Base-by-base conservation (phyloP, 2,113 vertebrate species). In the Hassar affinis region DNA sequence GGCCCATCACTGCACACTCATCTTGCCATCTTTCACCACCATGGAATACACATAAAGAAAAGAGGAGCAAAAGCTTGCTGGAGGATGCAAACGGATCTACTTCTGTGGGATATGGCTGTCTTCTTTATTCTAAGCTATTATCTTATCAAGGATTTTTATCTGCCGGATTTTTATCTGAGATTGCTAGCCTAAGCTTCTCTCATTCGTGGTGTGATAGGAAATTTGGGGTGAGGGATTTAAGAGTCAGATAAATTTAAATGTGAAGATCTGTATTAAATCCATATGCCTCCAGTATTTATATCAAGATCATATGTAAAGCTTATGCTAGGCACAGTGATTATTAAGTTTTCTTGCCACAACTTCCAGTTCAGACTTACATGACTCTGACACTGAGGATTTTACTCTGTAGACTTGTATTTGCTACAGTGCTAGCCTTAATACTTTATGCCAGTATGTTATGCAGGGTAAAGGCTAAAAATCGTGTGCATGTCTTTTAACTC, bases 41-140 rank as follows among this genome's bases (percentile, higher is more conserved):
- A 68, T 82, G 89, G 89, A 89, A 87, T 90, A 89, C 69, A 81
- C 59, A 80, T 57, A 45, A 82, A 6, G 30, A 57, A 59, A 81
- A 86, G 79, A 71, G 77, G 45, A 76, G 66, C 76, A 81, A 49
- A 66, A 52, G 82, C 64, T 77, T 45, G 57, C 56, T 64, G 62
- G n/a, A 57, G 85, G 81, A 85, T 85, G 27, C 86, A 68, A 82
- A 84, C 20, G 87, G 88, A 89, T 74, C 87, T 84, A 78, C 45
- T 64, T 11, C 61, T 38, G 62, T 61, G 54, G 81, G 82, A 78
- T 17, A 45, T 22, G 52, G 47, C 64, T 68, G 47, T 6, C 45
- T 54, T 76, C 17, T 80, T 30, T 78, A n/a, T 54, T 71, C 25
- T 38, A 69, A n/a, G 49, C 17, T 79, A 8, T 69, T 75, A 68